Base-by-base conservation (phyloP, 2,888 invertebrate species). In the Drosophila cognata region DNA sequence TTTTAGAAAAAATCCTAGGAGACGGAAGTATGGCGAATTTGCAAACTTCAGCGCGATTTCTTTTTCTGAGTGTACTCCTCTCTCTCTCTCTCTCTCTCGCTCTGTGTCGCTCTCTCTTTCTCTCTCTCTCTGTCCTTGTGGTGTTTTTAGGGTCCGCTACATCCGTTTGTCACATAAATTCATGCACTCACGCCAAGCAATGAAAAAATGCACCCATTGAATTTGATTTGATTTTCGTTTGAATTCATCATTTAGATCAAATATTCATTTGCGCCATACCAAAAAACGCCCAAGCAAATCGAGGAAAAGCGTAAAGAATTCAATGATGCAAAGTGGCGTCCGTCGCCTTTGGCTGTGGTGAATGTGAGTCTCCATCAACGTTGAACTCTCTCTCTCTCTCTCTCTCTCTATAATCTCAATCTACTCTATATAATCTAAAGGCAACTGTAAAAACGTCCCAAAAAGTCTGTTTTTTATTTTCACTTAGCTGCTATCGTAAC, bases 221-320 rank as follows among this genome's bases (percentile, higher is more conserved):
- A 61, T 59, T 38, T 13, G 46, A 46, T 56, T 38, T 56, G 59
- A 63, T 48, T 31, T 51, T 58, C 38, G 50, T 67, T 66, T 50
- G 29, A 64, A 57, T 29, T 66, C 57, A 58, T 72, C 52, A 82
- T 93, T 83, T 94, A 96, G 95, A 95, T 96, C 91, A 95, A 95
- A 92, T 96, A 96, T 94, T 94, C 94, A 91, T 96, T 96, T 94
- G 93, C 94, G 93, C 94, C 94, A 93, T 95, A 95, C 93, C 95
- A 95, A 94, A 94, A 94, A 82, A 94, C 95, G 81, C 94, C 94
- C 92, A 94, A 94, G 88, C 94, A 95, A 92, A 92, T 95, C 80
- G 94, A 94, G 90, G 94, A 93, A 82, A 93, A 94, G 91, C 94
- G 95, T 91, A 93, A 94, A 92, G 93, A 94, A 88, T 91, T 94